Conservation (phyloP, 2,888 invertebrate species). For the Lymantria monacha region DNA sequence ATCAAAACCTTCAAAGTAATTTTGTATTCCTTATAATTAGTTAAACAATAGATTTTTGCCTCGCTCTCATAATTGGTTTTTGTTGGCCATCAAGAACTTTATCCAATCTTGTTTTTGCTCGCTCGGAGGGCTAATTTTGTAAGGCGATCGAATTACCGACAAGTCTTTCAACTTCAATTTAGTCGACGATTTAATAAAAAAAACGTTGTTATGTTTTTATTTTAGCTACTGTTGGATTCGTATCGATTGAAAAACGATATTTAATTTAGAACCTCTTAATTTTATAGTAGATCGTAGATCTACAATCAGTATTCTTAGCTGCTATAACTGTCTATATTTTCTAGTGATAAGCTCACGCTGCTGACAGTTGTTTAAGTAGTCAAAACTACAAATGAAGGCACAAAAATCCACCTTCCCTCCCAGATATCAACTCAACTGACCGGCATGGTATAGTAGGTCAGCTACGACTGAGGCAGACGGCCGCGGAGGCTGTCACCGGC, state of each 20-base stretch:
- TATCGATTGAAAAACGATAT: background rate
- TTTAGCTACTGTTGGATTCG: constrained; percentile 6
- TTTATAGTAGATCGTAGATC: background rate
- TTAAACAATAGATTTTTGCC: constrained; percentile 22
- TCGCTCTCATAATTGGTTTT: constrained; percentile 27
- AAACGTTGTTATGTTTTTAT: constrained; percentile 27
- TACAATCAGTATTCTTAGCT: background rate
- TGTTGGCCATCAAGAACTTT: constrained; percentile 22
- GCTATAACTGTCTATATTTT: background rate
- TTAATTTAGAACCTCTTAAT: background rate
- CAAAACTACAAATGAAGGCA: no score
- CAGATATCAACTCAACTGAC: no score
- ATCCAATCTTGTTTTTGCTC: constrained; percentile 49
- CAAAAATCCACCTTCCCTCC: no score
- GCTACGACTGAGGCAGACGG: no score
- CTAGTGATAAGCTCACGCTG: no score
- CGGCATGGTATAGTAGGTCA: no score
- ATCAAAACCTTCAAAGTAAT: constrained; percentile 9
- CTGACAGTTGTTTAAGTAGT: no score
- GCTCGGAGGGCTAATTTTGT: constrained; percentile 44
- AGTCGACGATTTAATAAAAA: constrained; percentile 47
- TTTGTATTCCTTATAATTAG: constrained; percentile 21
- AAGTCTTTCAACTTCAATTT: constrained; percentile 44
- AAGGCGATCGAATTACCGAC: constrained; percentile 55
- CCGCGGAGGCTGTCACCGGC: no score